Conservation (phyloP, 2,113 vertebrate genomes). For the Pluvianellus socialis region DNA sequence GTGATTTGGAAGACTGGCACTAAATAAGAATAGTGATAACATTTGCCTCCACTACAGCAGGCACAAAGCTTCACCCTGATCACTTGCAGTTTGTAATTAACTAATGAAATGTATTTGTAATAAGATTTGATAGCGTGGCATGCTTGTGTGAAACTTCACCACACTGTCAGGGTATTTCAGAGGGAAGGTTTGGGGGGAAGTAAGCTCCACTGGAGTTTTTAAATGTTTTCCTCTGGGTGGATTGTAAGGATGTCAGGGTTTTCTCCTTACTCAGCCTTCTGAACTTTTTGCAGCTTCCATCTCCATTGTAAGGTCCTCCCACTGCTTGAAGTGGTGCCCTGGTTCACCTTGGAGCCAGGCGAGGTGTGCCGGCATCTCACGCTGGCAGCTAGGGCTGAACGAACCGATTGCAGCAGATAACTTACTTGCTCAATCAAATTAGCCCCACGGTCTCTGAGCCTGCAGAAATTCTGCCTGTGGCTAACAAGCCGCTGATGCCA, state of each 20-base stretch:
- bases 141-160: background rate
- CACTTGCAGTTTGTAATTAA: background rate
- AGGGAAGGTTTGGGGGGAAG: background rate
- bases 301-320: accelerated
- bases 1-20: background rate
- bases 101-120: background rate
- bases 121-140: background rate
- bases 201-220: background rate
- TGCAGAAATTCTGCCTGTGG: background rate
- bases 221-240: background rate
- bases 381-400: background rate
- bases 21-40: background rate
- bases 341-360: background rate
- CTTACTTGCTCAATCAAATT: background rate
- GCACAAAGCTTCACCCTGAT: background rate
- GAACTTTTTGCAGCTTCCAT: background rate
- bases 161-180: background rate
- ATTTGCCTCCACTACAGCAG: background rate
- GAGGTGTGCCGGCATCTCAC: background rate
- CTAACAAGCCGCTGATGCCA: background rate
- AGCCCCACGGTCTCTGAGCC: accelerated
- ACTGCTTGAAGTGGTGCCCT: background rate
- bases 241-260: background rate
- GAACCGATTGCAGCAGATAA: background rate
- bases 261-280: background rate